Evolutionary conservation across 2,797 vertebrate genomes (phyloP), one percentile per base, ranked within the genome.

Genomic region (Botia almorhae): DNA sequence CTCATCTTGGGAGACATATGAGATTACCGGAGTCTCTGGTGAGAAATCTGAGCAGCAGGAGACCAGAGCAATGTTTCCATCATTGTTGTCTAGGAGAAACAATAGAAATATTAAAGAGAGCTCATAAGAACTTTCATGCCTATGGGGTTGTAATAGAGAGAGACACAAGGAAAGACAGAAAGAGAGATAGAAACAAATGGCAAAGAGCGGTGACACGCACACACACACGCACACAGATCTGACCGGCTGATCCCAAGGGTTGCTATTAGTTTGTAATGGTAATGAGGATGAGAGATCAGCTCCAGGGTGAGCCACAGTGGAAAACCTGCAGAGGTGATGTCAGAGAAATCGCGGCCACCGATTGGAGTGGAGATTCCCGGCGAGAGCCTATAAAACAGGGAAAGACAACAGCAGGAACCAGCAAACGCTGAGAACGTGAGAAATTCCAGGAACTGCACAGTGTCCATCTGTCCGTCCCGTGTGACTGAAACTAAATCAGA

Each of bases 301-400:
- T 88, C 90, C 90, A 89, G 91, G 90, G 90, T 90, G 91, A 92
- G 89, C 89, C 93, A 93, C 92, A 91, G 90, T 93, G 93, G 95
- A 94, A 95, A 94, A 93, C 93, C 90, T 92, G 89, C 92, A 93
- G 93, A 93, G 93, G 91, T 97, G 95, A 97, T 94, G 95, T 96
- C 96, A 98, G 90, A 89, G 90, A 88, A 93, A 95, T 89, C 90
- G 88, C 87, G 90, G 89, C 89, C 93, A 91, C 94, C 90, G 94
- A 95, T 95, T 95, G 96, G 96, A 94, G 91, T 89, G 85, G 87
- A 92, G 91, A 93, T 92, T 91, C 91, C 93, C 83, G 86, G 92
- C 87, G 93, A 92, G 93, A 93, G 92, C 92, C 93, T 97, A 98
- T 97, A 98, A 97, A 97, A 94, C 92, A 88, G 91, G 78, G 85